Conservation (phyloP, 2,797 vertebrate species). For the Myotis daubentonii region DNA sequence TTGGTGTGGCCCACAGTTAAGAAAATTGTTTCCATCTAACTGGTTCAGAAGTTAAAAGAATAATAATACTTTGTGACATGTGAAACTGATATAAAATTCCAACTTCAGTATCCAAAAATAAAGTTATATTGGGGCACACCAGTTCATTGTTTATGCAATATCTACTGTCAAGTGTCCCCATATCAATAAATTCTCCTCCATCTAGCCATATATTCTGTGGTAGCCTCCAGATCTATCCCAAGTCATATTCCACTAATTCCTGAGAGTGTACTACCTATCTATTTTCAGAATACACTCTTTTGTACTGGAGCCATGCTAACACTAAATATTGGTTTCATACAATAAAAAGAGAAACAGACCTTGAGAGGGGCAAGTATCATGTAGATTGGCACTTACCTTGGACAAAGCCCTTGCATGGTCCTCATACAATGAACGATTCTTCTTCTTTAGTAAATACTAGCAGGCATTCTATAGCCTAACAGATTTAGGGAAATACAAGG, state of each 20-base stretch:
- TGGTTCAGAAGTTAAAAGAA: background rate
- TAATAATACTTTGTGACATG: background rate
- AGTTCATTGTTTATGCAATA: rapidly evolving
- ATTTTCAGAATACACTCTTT: background rate
- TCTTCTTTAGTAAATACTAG: background rate
- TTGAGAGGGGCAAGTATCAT: background rate
- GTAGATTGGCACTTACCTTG: background rate
- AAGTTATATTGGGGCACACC: rapidly evolving
- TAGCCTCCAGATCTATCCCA: rapidly evolving
- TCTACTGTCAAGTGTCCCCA: no score
- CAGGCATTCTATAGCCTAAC: background rate
- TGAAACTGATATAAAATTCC: no score
- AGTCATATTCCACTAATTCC: background rate
- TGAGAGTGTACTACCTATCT: background rate
- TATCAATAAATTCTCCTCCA: background rate
- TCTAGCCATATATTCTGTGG: background rate
- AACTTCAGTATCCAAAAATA: background rate
- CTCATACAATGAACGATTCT: background rate
- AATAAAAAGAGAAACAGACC: background rate
- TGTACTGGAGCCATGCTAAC: background rate
- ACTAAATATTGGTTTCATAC: background rate
- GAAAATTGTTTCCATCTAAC: background rate
- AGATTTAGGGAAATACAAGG: background rate
- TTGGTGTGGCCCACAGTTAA: background rate
- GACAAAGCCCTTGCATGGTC: background rate